A percentile compares a stretch with the other conserved stretches of the same genome.
phyloP scores from a whole-genome alignment of 2,797 vertebrate genomes.

The Sarcophilus harrisii region DNA sequence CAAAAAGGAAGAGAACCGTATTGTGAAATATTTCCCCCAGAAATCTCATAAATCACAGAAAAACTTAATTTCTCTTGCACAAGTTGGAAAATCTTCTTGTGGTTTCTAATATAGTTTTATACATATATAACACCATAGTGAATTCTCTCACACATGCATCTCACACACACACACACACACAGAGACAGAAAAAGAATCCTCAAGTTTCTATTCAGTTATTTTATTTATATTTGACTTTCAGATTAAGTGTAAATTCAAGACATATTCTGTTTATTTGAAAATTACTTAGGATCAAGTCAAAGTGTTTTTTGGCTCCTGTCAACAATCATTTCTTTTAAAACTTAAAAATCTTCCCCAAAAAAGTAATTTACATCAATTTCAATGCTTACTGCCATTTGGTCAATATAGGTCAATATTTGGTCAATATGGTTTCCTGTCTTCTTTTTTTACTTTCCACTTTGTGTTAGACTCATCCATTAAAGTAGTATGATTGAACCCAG shows the following conservation, averaged over 20 bases:
- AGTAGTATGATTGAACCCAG: neutral
- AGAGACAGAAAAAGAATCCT: neutral
- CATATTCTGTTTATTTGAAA: conserved; percentile 59
- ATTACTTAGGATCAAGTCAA: conserved; percentile 12
- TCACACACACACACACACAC: too few relatives aligned
- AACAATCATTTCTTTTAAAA: neutral
- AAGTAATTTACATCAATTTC: neutral
- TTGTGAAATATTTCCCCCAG: conserved; percentile 77
- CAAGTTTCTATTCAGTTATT: conserved; percentile 41
- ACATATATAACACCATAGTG: neutral
- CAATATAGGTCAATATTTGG: neutral
- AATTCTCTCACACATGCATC: conserved; percentile 7
- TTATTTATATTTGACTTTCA: conserved; percentile 42
- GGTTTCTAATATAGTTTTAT: conserved; percentile 75
- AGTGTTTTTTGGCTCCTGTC: neutral
- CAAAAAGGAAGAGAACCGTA: conserved; percentile 72
- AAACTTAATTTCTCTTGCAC: conserved; percentile 80
- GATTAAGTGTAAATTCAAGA: conserved; percentile 44
- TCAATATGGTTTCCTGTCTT: neutral
- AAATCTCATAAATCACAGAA: conserved; percentile 78
- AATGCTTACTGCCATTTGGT: neutral
- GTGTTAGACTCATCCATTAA: neutral
- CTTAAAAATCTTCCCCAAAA: neutral
- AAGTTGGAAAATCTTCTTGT: conserved; percentile 82
- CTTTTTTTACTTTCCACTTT: neutral